These are phyloP conservation scores for Pissodes strobi DNA, from an alignment of 1,140 invertebrate species.

Conservation along the genomic window DNA sequence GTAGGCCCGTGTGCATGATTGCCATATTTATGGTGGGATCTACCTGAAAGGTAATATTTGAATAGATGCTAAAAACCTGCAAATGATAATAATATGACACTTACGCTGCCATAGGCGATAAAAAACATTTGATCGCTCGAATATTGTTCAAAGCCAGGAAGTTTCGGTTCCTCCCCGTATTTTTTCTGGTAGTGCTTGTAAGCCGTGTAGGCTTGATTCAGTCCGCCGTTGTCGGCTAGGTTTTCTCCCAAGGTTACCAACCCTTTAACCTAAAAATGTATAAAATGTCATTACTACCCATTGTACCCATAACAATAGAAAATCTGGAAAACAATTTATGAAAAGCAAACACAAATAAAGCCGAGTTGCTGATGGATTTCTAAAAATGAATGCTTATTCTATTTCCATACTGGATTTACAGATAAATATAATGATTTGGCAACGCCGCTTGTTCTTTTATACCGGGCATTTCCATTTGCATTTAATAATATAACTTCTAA, in stretches of 20 bases:
- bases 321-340: not conserved
- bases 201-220: conserved; percentile 78
- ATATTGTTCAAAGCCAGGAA: conserved; percentile 79
- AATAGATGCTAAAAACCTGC: no score
- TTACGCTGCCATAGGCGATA: conserved; percentile 83
- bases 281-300: not conserved
- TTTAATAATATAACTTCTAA: no score
- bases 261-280: conserved; percentile 72
- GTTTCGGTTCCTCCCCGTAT: conserved; percentile 62
- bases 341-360: not conserved
- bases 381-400: no score
- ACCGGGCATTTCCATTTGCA: no score
- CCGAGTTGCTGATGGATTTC: no score
- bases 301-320: not conserved
- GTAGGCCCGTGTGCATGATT: no score
- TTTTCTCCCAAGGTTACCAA: conserved; percentile 83
- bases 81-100: conserved; percentile 43
- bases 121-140: conserved; percentile 87
- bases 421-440: not conserved
- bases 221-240: conserved; percentile 88
- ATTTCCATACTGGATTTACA: no score
- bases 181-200: conserved; percentile 67
- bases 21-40: no score
- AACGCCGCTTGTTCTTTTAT: not conserved
- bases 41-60: no score